phyloP scores from a whole-genome alignment of 37 sponge, comb jelly and placozoan species.

The Hexactinellida sp. region DNA sequence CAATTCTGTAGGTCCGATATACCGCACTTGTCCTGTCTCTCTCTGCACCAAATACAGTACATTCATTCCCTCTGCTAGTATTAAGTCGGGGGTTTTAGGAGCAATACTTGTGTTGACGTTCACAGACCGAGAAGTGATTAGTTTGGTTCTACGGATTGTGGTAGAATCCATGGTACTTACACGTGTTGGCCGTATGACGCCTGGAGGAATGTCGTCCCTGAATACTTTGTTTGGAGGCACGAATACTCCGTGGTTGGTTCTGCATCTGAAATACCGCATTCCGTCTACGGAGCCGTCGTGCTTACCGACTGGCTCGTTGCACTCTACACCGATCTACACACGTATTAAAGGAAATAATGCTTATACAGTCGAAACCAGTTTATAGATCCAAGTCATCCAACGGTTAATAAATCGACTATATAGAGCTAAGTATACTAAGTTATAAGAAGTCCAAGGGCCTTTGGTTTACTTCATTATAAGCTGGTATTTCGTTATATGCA shows the following conservation, averaged over 20 bases:
- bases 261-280: conserved; percentile 83
- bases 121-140: background rate
- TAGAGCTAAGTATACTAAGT: no score
- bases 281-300: conserved; percentile 79
- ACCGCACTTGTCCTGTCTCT: conserved; percentile 60
- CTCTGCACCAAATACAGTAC: conserved; percentile 52
- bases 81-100: background rate
- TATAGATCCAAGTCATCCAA: background rate
- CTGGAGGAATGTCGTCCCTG: background rate
- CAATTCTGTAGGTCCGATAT: conserved; percentile 67
- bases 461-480: no score
- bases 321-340: conserved; percentile 73
- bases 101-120: background rate
- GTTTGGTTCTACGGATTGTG: background rate
- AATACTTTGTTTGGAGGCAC: background rate
- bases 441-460: no score
- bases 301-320: conserved; percentile 74
- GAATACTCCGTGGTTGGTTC: conserved; percentile 48
- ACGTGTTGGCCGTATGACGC: background rate
- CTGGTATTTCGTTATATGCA: no score
- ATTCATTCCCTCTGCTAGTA: conserved; percentile 47
- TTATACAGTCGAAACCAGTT: background rate
- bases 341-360: no score
- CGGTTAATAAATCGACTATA: no score
- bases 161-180: background rate